Percentiles rank a stretch among this genome's conserved stretches.
phyloP scores from a whole-genome alignment of 2,888 invertebrate genomes.

The Actias luna region DNA sequence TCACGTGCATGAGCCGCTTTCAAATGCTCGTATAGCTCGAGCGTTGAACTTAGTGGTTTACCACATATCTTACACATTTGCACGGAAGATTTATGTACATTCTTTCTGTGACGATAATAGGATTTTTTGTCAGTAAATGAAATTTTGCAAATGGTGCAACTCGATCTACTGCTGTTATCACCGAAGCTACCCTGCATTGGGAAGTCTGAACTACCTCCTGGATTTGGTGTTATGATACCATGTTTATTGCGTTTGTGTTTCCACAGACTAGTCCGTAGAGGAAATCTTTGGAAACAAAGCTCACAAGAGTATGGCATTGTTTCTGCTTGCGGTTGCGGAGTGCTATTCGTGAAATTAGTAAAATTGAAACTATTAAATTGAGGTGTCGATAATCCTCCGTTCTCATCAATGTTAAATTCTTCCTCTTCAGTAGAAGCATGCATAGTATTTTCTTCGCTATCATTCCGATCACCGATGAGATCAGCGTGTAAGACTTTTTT shows the following conservation, averaged over 20 bases:
- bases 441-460: slow-evolving; percentile 77
- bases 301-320: slow-evolving; percentile 68
- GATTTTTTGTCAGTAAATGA: slow-evolving; percentile 83
- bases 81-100: slow-evolving; percentile 74
- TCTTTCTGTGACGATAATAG: slow-evolving; percentile 82
- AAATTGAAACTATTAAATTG: slow-evolving; percentile 79
- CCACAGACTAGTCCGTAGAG: slow-evolving; percentile 71
- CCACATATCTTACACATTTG: slow-evolving; percentile 85
- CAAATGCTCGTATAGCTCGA: slow-evolving; percentile 84
- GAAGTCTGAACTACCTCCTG: slow-evolving; percentile 43
- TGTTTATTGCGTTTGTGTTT: slow-evolving; percentile 79
- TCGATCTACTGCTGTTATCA: slow-evolving; percentile 64
- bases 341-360: slow-evolving; percentile 54
- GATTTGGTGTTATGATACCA: slow-evolving; percentile 62
- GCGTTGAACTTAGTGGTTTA: slow-evolving; percentile 83
- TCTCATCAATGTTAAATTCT: slow-evolving; percentile 71
- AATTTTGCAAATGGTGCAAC: slow-evolving; percentile 83
- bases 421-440: slow-evolving; percentile 78
- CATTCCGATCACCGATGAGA: slow-evolving; percentile 67
- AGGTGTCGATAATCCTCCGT: slow-evolving; percentile 70
- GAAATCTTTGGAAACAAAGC: slow-evolving; percentile 72
- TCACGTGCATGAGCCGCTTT: slow-evolving; percentile 82
- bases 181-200: slow-evolving; percentile 35
- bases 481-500: slow-evolving; percentile 79
- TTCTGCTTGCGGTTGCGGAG: slow-evolving; percentile 49